Evolutionary conservation across 2,797 vertebrate species (phyloP).

Genomic region (Bovichtus variegatus): DNA sequence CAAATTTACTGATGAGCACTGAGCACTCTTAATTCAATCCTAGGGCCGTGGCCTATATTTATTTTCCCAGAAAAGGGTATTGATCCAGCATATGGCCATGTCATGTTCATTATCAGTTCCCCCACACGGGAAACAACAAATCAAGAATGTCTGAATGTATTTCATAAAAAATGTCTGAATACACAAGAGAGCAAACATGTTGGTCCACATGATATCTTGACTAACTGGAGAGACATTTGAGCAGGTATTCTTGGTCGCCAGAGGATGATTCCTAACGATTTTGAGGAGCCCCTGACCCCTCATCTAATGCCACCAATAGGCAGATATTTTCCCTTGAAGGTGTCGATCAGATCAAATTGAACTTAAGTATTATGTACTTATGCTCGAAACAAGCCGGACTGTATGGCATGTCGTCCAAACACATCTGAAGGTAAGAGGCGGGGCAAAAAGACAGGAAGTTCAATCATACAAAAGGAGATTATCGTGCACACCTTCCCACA

Average conservation of each 20-base stretch:
- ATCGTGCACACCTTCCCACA: no score
- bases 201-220: not conserved
- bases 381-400: not conserved
- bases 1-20: slow-evolving; percentile 20
- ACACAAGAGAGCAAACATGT: not conserved
- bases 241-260: not conserved
- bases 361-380: not conserved
- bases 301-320: not conserved
- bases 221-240: not conserved
- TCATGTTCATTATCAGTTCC: not conserved
- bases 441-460: no score
- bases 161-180: not conserved
- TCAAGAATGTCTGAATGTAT: not conserved
- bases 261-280: not conserved
- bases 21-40: slow-evolving; percentile 7
- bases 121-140: not conserved
- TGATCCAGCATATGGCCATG: not conserved
- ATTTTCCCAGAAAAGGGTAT: slow-evolving; percentile 2
- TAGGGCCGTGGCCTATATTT: not conserved
- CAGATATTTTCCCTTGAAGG: not conserved
- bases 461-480: no score
- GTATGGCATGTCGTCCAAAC: not conserved
- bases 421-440: no score
- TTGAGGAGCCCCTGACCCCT: not conserved
- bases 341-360: not conserved